Evolutionary conservation across 2,888 invertebrate species (phyloP).

Genomic region (Poecilobothrus nobilitatus): DNA sequence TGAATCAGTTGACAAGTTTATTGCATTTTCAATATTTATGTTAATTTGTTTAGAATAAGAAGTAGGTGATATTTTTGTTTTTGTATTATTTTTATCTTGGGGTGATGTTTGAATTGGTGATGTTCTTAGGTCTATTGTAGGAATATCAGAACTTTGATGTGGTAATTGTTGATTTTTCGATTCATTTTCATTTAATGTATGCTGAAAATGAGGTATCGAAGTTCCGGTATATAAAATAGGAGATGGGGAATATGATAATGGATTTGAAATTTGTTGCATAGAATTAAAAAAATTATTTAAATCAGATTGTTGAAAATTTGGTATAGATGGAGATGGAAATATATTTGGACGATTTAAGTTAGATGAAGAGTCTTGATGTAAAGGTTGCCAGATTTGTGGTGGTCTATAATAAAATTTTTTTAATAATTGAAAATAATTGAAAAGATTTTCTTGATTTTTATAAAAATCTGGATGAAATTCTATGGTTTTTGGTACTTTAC

Average conservation of each 20-base stretch:
- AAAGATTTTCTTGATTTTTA: conserved; percentile 14
- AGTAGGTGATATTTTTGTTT: not conserved
- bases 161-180: conserved; percentile 18
- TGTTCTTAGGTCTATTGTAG: conserved; percentile 10
- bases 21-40: conserved; percentile 2
- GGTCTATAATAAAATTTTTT: conserved; percentile 15
- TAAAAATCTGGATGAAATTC: not conserved
- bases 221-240: not conserved
- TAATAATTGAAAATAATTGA: conserved; percentile 20
- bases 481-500: not conserved
- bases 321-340: not conserved
- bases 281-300: not conserved
- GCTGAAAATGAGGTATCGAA: not conserved
- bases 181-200: not conserved
- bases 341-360: not conserved
- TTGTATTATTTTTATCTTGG: conserved; percentile 11
- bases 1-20: conserved; percentile 7
- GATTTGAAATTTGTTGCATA: not conserved
- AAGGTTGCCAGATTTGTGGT: not conserved
- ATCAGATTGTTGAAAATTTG: not conserved
- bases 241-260: not conserved
- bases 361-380: not conserved
- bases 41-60: not conserved
- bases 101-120: conserved; percentile 21
- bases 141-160: conserved; percentile 11